Percentiles rank a stretch among this genome's conserved stretches.
These are phyloP conservation scores for Amblyopsis rosae DNA, from an alignment of 2,113 vertebrate genomes.

Conservation along the genomic window DNA sequence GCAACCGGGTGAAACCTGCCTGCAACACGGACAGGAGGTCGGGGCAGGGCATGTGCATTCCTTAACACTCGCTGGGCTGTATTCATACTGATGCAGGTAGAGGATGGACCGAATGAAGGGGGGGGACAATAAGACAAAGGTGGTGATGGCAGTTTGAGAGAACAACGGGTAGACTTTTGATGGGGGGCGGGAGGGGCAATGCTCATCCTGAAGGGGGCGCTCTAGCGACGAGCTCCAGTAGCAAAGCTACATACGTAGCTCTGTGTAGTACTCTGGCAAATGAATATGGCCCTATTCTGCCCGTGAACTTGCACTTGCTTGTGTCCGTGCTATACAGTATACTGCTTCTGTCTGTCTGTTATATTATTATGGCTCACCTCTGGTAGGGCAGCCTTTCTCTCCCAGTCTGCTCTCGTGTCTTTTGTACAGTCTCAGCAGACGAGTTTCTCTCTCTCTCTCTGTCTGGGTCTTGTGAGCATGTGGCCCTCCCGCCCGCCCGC, in stretches of 20 bases:
- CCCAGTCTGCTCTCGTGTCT: background rate
- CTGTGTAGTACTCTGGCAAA: slow-evolving; percentile 57
- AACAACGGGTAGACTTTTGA: slow-evolving; percentile 29
- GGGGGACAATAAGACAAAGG: slow-evolving; percentile 27
- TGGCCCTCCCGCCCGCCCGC: slow-evolving; percentile 44
- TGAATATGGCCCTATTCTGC: slow-evolving; percentile 77
- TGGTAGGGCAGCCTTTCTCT: slow-evolving; percentile 30
- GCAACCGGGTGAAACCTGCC: slow-evolving; percentile 66
- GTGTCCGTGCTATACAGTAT: slow-evolving; percentile 53
- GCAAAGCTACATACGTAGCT: slow-evolving; percentile 14
- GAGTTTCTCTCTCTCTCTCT: slow-evolving; percentile 29
- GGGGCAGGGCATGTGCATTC: slow-evolving; percentile 73
- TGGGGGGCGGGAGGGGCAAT: slow-evolving; percentile 28
- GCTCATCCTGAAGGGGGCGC: background rate
- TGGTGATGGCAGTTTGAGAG: slow-evolving; percentile 19
- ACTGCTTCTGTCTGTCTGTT: slow-evolving; percentile 78
- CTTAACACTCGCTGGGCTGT: slow-evolving; percentile 76
- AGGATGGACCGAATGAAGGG: slow-evolving; percentile 27
- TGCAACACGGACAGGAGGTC: slow-evolving; percentile 58
- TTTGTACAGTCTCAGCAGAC: slow-evolving; percentile 3
- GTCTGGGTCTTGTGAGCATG: slow-evolving; percentile 50
- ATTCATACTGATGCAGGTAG: slow-evolving; percentile 67
- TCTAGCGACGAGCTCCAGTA: background rate
- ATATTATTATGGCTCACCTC: slow-evolving; percentile 48
- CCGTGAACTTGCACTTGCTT: slow-evolving; percentile 65